Evolutionary conservation across 2,113 vertebrate genomes (phyloP).

Genomic region (Lepisosteus oculatus): DNA sequence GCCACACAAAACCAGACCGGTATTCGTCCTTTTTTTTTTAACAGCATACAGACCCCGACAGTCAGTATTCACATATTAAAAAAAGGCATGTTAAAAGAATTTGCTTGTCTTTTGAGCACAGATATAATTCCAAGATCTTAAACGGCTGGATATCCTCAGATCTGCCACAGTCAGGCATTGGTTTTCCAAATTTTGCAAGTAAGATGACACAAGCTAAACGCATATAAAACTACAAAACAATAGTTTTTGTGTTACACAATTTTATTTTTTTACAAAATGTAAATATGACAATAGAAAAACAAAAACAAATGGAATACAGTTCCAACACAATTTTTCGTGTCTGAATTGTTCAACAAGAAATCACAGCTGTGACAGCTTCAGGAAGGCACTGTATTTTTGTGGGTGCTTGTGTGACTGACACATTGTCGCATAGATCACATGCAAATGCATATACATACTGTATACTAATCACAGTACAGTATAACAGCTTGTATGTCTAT

Average conservation of each 20-base stretch:
- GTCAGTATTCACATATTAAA: too few relatives aligned
- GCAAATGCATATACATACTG: not conserved
- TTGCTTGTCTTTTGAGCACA: too few relatives aligned
- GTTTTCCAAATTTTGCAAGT: too few relatives aligned
- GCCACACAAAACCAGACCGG: too few relatives aligned
- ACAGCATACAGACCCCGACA: too few relatives aligned
- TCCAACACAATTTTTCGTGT: not conserved
- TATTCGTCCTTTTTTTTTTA: too few relatives aligned
- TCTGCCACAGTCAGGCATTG: too few relatives aligned
- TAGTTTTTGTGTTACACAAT: conserved; percentile 12
- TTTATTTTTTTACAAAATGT: conserved; percentile 16
- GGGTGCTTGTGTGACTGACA: not conserved
- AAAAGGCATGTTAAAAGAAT: too few relatives aligned
- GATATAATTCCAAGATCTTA: too few relatives aligned
- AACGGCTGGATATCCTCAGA: too few relatives aligned
- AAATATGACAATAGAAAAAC: conserved; percentile 8
- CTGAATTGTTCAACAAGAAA: not conserved
- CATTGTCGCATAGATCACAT: not conserved
- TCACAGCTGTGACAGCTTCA: not conserved
- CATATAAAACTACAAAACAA: not conserved
- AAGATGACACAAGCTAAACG: too few relatives aligned
- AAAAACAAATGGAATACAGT: conserved; percentile 11
- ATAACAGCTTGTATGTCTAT: not conserved
- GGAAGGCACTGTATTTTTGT: conserved; percentile 20
- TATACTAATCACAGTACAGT: not conserved